Conservation (phyloP, 2,797 vertebrate species). For the Alexandromys oeconomus region DNA sequence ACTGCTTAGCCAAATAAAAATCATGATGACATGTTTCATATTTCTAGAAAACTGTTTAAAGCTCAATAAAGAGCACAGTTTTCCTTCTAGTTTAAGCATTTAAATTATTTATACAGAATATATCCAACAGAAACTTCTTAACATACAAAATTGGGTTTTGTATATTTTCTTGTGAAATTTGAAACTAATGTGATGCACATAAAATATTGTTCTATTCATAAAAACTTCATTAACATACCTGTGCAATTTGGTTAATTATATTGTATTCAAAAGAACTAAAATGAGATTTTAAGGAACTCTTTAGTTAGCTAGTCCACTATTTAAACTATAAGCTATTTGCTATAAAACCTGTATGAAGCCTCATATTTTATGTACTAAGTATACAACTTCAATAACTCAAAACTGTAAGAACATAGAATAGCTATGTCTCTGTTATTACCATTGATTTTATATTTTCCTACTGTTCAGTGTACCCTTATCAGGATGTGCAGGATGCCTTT, state of each 20-base stretch:
- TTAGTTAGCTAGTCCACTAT: neutral
- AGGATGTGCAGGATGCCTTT: neutral
- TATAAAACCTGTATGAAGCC: neutral
- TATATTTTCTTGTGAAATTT: neutral
- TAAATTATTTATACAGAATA: constrained; percentile 8
- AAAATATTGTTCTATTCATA: neutral
- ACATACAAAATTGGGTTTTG: neutral
- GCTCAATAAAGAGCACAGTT: neutral
- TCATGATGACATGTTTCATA: neutral
- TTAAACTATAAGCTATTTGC: neutral
- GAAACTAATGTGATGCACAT: neutral
- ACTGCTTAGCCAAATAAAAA: neutral
- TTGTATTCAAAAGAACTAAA: neutral
- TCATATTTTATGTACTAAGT: neutral
- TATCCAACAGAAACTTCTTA: neutral
- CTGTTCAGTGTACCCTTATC: neutral
- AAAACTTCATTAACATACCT: neutral
- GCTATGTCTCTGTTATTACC: too few relatives aligned
- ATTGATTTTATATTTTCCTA: neutral
- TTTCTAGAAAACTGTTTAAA: constrained; percentile 28
- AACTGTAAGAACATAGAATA: neutral
- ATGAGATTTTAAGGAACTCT: neutral
- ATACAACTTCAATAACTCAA: neutral
- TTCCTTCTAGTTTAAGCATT: neutral
- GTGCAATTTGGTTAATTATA: neutral